Percentiles rank a stretch among this genome's conserved stretches.
Evolutionary conservation across 1,140 invertebrate genomes (phyloP).

Genomic region (Lepidotrigona ventralis): DNA sequence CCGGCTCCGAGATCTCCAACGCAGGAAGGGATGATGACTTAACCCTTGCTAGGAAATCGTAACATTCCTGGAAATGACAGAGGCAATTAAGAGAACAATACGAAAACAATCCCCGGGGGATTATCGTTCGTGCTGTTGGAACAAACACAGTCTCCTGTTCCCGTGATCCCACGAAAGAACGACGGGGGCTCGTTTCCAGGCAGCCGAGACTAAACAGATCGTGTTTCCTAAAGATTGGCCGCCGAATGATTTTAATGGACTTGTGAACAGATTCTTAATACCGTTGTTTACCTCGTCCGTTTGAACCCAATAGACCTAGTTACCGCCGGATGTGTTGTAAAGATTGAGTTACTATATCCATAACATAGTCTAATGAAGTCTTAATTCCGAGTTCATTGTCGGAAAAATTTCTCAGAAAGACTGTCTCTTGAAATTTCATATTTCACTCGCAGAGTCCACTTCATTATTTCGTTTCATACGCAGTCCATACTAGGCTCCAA

Average conservation of each 20-base stretch:
- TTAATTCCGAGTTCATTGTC: neutral
- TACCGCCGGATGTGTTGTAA: conserved; percentile 25
- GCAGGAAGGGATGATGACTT: conserved; percentile 27
- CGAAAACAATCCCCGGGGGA: conserved; percentile 54
- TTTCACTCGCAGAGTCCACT: neutral
- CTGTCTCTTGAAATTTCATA: neutral
- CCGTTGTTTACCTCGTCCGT: conserved; percentile 20
- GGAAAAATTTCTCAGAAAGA: neutral
- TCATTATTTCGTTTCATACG: no score
- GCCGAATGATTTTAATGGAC: conserved; percentile 67
- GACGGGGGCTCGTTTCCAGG: conserved; percentile 30
- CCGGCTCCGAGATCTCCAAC: neutral
- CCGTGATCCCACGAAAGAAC: conserved; percentile 42
- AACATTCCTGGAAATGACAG: neutral
- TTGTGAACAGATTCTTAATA: conserved; percentile 61
- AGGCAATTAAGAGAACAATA: conserved; percentile 50
- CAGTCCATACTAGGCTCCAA: no score
- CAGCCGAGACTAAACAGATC: conserved; percentile 71
- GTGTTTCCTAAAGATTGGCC: conserved; percentile 70
- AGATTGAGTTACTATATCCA: conserved; percentile 41
- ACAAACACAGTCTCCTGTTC: conserved; percentile 16
- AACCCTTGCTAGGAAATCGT: conserved; percentile 2
- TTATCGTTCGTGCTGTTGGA: conserved; percentile 31
- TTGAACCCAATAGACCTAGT: neutral
- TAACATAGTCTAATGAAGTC: conserved; percentile 6